Evolutionary conservation across 2,888 invertebrate species (phyloP).

Genomic region (Syrista parreyssii): DNA sequence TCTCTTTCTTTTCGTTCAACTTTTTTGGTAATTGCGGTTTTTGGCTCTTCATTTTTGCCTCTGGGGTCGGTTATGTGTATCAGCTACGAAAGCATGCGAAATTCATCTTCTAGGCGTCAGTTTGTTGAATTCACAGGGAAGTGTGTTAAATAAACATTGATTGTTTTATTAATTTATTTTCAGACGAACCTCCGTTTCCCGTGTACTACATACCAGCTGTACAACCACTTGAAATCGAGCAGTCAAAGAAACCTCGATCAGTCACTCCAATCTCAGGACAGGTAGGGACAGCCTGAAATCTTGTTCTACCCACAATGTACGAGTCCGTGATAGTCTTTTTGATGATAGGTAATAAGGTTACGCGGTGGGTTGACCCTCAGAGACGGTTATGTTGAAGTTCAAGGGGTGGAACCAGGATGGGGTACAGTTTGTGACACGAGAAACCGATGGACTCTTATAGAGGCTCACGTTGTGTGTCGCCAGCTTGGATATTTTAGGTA

Average conservation of each 20-base stretch:
- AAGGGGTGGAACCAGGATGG: conserved; percentile 64
- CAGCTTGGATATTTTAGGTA: conserved; percentile 68
- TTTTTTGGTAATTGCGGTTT: not conserved
- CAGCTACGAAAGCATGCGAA: not conserved
- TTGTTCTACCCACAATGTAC: not conserved
- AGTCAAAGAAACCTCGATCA: conserved; percentile 22
- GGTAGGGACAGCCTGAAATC: conserved; percentile 33
- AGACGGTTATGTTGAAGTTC: conserved; percentile 67
- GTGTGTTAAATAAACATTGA: not conserved
- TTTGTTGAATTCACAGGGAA: not conserved
- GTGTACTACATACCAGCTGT: conserved; percentile 50
- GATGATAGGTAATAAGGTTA: conserved; percentile 55
- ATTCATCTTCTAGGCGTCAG: not conserved
- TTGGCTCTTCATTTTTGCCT: not conserved
- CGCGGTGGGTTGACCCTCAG: conserved; percentile 44
- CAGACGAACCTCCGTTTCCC: conserved; percentile 58
- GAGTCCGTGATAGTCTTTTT: not conserved
- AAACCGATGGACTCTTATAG: conserved; percentile 66
- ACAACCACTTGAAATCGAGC: conserved; percentile 38
- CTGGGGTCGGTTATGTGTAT: not conserved
- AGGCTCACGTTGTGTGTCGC: conserved; percentile 68
- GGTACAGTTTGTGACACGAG: conserved; percentile 68
- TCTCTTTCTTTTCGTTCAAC: not conserved
- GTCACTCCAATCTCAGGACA: conserved; percentile 57
- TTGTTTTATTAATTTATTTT: conserved; percentile 6